Base-by-base conservation (phyloP, 2,888 invertebrate species). In the Argyresthia albistria region DNA sequence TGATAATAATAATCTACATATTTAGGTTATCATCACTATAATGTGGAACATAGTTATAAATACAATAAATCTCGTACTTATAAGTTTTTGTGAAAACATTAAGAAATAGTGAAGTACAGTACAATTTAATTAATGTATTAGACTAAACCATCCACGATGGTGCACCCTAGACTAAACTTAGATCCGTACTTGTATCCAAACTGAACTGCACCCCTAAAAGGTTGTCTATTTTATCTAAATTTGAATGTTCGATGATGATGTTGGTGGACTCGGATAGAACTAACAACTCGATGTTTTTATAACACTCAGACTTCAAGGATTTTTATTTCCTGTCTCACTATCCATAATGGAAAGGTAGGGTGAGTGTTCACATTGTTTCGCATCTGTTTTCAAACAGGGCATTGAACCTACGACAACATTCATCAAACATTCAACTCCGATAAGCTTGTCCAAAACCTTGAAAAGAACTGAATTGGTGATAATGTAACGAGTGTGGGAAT, bases 401-500 rank as follows among this genome's bases (percentile, higher is more conserved):
- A 43, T 45, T 37, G 35, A 63, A 67, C 72, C 70, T 69, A 67
- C 72, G 70, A 78, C 80, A 76, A 81, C 82, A 81, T 83, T 88
- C 88, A 86, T 87, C 88, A 88, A 88, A 88, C 88, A 88, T 88
- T 88, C 88, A 88, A 88, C 88, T 88, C 88, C 39, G 39, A 25
- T 37, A 36, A 25, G 35, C 14, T 15, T 15, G 15, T 45, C 15
- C 14, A 45, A 9, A n/a, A 15, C 45, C 25, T 39, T 37, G 10
- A 46, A 37, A 49, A 9, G 12, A 37, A 39, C 37, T 36, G 11
- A 16, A 47, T 48, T 43, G 55, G 47, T 37, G 12, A 39, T n/a
- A 39, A 37, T 46, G 37, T 46, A 25, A 42, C 50, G 35, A 50
- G 53, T 51, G 53, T 47, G 47, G 54, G 53, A 53, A 60, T 69